Evolutionary conservation across 2,888 invertebrate species (phyloP).

Genomic region (Drosophila prolongata): DNA sequence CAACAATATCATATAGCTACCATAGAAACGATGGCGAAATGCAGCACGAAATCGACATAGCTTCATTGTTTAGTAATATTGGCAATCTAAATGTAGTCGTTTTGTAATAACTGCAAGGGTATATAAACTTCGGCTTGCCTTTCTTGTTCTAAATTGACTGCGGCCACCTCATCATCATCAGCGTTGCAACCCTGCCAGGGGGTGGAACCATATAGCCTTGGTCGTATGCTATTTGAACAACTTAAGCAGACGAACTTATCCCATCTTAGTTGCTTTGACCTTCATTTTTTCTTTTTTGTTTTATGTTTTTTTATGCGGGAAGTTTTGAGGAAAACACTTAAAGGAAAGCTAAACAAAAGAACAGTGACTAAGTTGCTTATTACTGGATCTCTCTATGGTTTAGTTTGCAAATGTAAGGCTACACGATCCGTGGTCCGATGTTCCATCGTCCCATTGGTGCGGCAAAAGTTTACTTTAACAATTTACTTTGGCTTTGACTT

Average conservation of each 20-base stretch:
- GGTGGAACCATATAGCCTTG: slow-evolving; percentile 55
- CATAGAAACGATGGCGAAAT: too few species aligned
- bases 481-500: slow-evolving; percentile 72
- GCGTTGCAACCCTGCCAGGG: background rate
- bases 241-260: slow-evolving; percentile 72
- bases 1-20: too few species aligned
- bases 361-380: slow-evolving; percentile 45
- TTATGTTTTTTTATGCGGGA: slow-evolving; percentile 32
- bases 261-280: slow-evolving; percentile 77
- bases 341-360: too few species aligned
- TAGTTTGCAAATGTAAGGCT: slow-evolving; percentile 60
- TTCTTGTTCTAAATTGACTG: background rate
- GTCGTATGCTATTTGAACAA: slow-evolving; percentile 69
- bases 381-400: slow-evolving; percentile 59
- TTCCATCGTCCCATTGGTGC: background rate
- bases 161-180: background rate
- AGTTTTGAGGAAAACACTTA: slow-evolving; percentile 56
- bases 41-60: too few species aligned
- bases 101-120: too few species aligned
- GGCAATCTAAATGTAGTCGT: too few species aligned
- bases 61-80: too few species aligned
- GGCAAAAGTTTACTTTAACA: slow-evolving; percentile 70
- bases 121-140: too few species aligned
- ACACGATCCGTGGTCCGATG: background rate
- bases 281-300: slow-evolving; percentile 45